Evolutionary conservation across 2,888 invertebrate genomes (phyloP).

Genomic region (Coelopa pilipes): DNA sequence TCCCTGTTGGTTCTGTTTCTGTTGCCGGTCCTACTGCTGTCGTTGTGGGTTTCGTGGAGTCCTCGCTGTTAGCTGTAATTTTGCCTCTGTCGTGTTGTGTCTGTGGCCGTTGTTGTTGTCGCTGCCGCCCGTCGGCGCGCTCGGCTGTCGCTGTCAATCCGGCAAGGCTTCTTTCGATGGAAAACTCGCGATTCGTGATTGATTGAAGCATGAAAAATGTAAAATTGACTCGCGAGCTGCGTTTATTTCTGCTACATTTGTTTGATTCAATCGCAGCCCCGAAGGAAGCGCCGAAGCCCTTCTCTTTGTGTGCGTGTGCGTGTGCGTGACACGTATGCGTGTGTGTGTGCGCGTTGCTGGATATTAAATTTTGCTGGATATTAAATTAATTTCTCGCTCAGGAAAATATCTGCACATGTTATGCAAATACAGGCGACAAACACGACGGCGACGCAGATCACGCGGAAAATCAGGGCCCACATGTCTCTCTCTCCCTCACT

Average conservation of each 20-base stretch:
- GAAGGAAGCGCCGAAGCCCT: background rate
- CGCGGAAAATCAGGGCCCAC: too few relatives aligned
- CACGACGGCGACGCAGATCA: too few relatives aligned
- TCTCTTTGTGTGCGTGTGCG: background rate
- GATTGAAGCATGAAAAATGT: conserved; percentile 61
- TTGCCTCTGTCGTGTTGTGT: background rate
- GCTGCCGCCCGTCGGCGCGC: background rate
- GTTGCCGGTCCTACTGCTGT: too few relatives aligned
- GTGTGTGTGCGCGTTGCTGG: background rate
- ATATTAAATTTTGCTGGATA: conserved; percentile 7
- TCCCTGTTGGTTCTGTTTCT: too few relatives aligned
- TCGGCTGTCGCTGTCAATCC: background rate
- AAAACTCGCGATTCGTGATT: conserved; percentile 47
- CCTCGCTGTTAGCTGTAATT: too few relatives aligned
- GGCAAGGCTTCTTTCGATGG: background rate
- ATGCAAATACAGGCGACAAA: too few relatives aligned
- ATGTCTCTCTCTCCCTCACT: too few relatives aligned
- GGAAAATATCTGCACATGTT: conserved; percentile 9
- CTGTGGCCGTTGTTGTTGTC: background rate
- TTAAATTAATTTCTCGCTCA: background rate
- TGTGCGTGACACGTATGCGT: background rate
- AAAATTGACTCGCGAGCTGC: conserved; percentile 45
- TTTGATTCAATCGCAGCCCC: conserved; percentile 48
- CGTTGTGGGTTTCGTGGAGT: too few relatives aligned
- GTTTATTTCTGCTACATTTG: conserved; percentile 54